phyloP scores from a whole-genome alignment of 2,113 vertebrate species.

The Mormyrus lacerda region DNA sequence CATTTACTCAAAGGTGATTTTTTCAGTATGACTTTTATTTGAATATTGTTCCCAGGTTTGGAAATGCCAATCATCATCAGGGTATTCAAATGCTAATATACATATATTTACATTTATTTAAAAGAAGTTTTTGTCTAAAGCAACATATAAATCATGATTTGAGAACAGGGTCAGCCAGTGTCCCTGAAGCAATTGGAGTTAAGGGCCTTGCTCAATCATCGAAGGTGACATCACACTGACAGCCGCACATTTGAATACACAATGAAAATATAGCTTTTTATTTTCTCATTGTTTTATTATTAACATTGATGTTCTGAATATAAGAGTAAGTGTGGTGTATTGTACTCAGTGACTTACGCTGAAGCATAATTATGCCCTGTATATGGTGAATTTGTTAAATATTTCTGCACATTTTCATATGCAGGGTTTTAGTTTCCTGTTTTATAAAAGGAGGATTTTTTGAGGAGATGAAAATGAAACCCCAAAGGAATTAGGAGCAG shows the following conservation, averaged over 20 bases:
- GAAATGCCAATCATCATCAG: neutral
- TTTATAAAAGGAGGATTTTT: neutral
- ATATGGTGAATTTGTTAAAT: neutral
- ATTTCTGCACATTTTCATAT: neutral
- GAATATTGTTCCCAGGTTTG: neutral
- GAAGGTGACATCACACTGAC: neutral
- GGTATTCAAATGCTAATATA: neutral
- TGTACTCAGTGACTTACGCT: neutral
- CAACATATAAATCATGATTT: neutral
- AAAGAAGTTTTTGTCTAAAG: neutral
- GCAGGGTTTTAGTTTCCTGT: neutral
- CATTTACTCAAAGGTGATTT: neutral
- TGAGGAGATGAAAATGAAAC: neutral
- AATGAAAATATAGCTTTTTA: neutral
- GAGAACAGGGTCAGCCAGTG: neutral
- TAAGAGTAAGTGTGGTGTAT: neutral
- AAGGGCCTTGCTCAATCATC: neutral
- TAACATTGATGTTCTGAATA: neutral
- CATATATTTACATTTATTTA: neutral
- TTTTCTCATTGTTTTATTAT: neutral
- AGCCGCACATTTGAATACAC: neutral
- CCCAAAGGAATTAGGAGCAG: neutral
- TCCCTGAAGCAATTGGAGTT: neutral
- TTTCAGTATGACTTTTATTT: neutral
- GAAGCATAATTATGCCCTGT: neutral